Evolutionary conservation across 2,113 vertebrate species (phyloP), one percentile per base, ranked within the genome.

Genomic region (Bothrops jararaca): DNA sequence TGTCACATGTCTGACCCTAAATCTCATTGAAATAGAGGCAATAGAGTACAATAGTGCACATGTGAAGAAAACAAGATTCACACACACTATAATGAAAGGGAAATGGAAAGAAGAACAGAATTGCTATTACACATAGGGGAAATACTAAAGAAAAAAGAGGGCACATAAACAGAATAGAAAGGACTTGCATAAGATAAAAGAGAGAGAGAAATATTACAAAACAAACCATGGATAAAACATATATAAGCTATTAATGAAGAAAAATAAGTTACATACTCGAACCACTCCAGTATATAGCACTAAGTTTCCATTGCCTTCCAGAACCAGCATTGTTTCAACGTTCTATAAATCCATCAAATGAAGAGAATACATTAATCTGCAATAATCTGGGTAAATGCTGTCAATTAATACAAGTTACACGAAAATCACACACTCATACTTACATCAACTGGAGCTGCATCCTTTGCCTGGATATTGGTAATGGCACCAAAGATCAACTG

Each of bases 241-340:
- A 92, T 53, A 94, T 48, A 29, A 86, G 34, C 0, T n/a, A 0
- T 18, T 85, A 22, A 39, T 42, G 7, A 74, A 69, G 42, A 58
- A 4, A 57, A 85, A 53, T 22, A 26, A 3, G 23, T 1, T 86
- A 87, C 98, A 93, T 91, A 99, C 99, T 97, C 98, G 97, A 92
- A 98, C 98, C 91, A 98, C 95, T 95, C 99, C 99, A 1, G 99
- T 99, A 95, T 99, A 99, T 10, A 99, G 97, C 89, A 99, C 98
- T 96, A 99, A 97, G 96, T 98, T 99, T 34, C 99, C 99, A 94
- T 97, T 99, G 94, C 97, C 96, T 93, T 99, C 99, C 91, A 99
- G 97, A 91, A 99, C 98, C 95, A 99, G 95, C 98, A 99, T 98
- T 0, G 98, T 98, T 88, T 98, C 97, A 57, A 99, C 98, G 56